Base-by-base conservation (phyloP, 2,113 vertebrate genomes). In the Eulemur rufifrons region DNA sequence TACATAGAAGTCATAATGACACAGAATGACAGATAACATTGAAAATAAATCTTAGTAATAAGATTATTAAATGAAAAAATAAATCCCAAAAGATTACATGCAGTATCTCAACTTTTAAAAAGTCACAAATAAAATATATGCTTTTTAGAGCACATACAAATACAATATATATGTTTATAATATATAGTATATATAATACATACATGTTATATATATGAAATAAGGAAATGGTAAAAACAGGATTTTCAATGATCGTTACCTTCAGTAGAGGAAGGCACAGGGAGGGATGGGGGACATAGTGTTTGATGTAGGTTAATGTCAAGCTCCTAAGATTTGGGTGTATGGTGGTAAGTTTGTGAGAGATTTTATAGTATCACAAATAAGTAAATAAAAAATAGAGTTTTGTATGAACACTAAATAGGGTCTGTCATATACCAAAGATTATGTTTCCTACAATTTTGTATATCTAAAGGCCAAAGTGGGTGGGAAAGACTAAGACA, bases 61-160 rank as follows among this genome's bases (percentile, higher is more conserved):
- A 61, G 39, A 80, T 91, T 91, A 78, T 91, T 83, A 86, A 95
- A 91, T 50, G 68, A 81, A 85, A 93, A 93, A 86, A 56, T 54
- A 94, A 59, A 81, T 85, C 69, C 9, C 27, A 88, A 81, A 85
- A 92, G 66, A 63, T 86, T 83, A 76, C 12, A 45, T 42, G 37
- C 4, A 45, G 20, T 68, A 64, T 76, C 8, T 80, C 50, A 84
- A 76, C 9, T 56, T 81, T 76, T 74, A 89, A 73, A 69, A 76
- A 74, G 27, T 95, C 59, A 84, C 20, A 77, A 86, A 84, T 86
- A 95, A 91, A 95, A 45, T 64, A 64, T 34, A 59, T 68, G 7
- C 7, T 34, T 91, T 73, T 73, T 47, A 88, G 50, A 68, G 47
- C 42, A 76, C 59, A 69, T 83, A 17, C 45, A 92, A 76, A 61